Percentiles rank a stretch among this genome's conserved stretches.
phyloP scores from a whole-genome alignment of 2,888 invertebrate genomes.

The Sarcophaga caerulescens region DNA sequence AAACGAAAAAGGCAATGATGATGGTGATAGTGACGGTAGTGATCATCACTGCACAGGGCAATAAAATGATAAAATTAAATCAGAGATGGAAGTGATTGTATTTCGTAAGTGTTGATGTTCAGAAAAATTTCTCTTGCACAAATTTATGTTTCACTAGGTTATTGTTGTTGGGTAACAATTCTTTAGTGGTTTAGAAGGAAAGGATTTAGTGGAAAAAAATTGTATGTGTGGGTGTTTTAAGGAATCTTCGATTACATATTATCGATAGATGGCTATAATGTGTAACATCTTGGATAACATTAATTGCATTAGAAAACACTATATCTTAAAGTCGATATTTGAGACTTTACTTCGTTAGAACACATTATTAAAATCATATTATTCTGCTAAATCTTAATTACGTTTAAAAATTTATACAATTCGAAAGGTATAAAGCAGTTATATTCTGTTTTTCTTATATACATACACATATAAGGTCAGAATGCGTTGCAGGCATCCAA shows the following conservation, averaged over 20 bases:
- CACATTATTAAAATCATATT: too few species aligned
- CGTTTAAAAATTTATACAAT: too few species aligned
- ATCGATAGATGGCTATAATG: neutral
- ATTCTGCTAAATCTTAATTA: neutral
- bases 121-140: too few species aligned
- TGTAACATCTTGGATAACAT: neutral
- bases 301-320: neutral
- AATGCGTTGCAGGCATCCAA: too few species aligned
- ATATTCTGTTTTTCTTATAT: too few species aligned
- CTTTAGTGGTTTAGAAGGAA: neutral
- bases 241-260: too few species aligned
- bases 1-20: neutral
- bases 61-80: conserved; percentile 23
- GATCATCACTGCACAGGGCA: neutral
- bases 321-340: too few species aligned
- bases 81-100: conserved; percentile 7
- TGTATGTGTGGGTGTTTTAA: neutral
- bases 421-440: too few species aligned
- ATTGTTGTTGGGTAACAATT: too few species aligned
- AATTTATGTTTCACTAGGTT: too few species aligned
- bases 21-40: neutral
- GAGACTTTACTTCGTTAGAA: too few species aligned
- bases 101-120: neutral
- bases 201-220: conserved; percentile 6
- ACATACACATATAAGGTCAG: too few species aligned